Base-by-base conservation (phyloP, 2,797 vertebrate genomes). In the Enteromius thamalakanensis region DNA sequence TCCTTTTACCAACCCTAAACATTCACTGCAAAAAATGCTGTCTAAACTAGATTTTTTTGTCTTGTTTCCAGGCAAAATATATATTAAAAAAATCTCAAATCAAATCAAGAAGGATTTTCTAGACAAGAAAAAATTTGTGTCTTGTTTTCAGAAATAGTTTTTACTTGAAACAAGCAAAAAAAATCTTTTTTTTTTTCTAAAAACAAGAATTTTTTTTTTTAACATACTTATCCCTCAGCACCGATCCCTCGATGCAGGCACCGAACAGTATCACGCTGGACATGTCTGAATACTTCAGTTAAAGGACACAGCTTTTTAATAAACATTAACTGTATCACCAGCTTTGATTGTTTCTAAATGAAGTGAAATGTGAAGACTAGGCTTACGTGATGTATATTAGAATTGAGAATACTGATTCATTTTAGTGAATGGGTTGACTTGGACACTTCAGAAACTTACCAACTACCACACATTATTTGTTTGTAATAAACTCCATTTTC, bases 211-310 rank as follows among this genome's bases (percentile, higher is more conserved):
- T 6, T 34, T 34, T 34, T 34, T 34, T 34, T 62, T 15, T 29
- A 2, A 58, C 81, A 23, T 93, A 99, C 98, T 99, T 99, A 92
- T 99, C 98, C 2, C 97, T 93, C 84, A 99, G 94, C 83, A 99
- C 97, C 0, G 96, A 95, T 0, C 97, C 97, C 86, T 99, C 98
- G 0, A 99, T 99, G 93, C 98, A 99, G 17, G 96, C 95, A 17
- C 98, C 98, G 0, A 99, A 99, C 87, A 99, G 93, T 72, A 99
- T 2, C 6, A 99, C 94, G 51, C 92, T 93, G 88, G 94, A 92
- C 93, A 99, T 97, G 89, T 99, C 98, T 99, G 84, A 53, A 53
- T 37, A 1, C 75, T 51, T 68, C 0, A 6, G 90, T 94, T 91
- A 92, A 95, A 91, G 89, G 90, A 88, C 86, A 26, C 15, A 21